A percentile compares a stretch with the other conserved stretches of the same genome.
Evolutionary conservation across 2,113 vertebrate species (phyloP).

Genomic region (Heterotilapia buettikoferi): DNA sequence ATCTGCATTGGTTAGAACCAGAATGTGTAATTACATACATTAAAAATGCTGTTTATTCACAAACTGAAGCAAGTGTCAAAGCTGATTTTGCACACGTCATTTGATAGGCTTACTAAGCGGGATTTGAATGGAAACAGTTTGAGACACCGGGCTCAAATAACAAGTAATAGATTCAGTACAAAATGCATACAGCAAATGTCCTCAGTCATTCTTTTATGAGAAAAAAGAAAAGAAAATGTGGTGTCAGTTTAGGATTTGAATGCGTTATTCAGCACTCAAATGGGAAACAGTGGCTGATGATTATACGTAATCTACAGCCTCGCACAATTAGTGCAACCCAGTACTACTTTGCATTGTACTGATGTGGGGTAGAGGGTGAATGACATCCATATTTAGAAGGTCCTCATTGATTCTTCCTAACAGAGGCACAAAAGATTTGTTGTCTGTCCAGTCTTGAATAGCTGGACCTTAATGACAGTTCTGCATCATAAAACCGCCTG

Average conservation of each 20-base stretch:
- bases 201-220: neutral
- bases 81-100: neutral
- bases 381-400: constrained; percentile 55
- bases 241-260: neutral
- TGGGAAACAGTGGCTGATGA: constrained; percentile 11
- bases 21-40: constrained; percentile 17
- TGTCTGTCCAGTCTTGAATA: constrained; percentile 44
- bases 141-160: neutral
- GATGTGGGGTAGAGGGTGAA: constrained; percentile 13
- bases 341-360: constrained; percentile 53
- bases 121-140: neutral
- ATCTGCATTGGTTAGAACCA: constrained; percentile 28
- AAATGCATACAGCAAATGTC: neutral
- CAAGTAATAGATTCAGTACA: neutral
- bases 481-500: constrained; percentile 10
- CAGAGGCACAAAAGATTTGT: constrained; percentile 49
- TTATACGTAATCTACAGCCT: constrained; percentile 14
- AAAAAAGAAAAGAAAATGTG: neutral
- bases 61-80: constrained; percentile 16
- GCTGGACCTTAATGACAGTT: constrained; percentile 20
- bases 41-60: neutral
- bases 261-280: neutral
- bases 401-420: constrained; percentile 50
- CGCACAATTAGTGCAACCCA: constrained; percentile 46
- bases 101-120: constrained; percentile 1